These are phyloP conservation scores for Heterodera schachtii DNA, from an alignment of 1,140 invertebrate species.

Conservation along the genomic window DNA sequence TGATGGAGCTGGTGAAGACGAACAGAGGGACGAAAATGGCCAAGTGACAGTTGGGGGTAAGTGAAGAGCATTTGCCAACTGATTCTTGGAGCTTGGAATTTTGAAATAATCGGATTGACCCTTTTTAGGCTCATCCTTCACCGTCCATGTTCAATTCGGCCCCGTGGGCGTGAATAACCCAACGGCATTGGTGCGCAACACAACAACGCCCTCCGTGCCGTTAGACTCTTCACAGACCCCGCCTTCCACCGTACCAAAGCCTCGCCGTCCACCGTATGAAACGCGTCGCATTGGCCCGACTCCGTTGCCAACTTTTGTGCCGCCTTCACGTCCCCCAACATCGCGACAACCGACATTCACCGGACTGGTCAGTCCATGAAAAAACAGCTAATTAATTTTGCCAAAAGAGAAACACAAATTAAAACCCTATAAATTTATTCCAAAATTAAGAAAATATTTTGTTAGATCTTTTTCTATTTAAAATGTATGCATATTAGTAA, in stretches of 20 bases:
- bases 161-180: conserved; percentile 64
- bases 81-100: too few relatives aligned
- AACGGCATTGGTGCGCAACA: conserved; percentile 54
- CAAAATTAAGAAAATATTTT: too few relatives aligned
- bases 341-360: conserved; percentile 23
- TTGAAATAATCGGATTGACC: neutral
- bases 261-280: conserved; percentile 43
- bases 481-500: too few relatives aligned
- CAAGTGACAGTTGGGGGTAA: conserved; percentile 33
- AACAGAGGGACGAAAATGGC: neutral
- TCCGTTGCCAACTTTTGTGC: conserved; percentile 35
- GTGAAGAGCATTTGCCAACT: too few relatives aligned
- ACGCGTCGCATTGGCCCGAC: conserved; percentile 56
- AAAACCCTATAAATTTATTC: too few relatives aligned
- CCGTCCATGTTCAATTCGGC: conserved; percentile 47
- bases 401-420: too few relatives aligned
- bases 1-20: neutral
- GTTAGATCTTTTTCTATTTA: too few relatives aligned
- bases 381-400: neutral
- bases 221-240: neutral
- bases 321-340: conserved; percentile 36
- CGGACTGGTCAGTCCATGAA: conserved; percentile 24
- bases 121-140: conserved; percentile 29
- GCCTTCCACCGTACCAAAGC: conserved; percentile 13
- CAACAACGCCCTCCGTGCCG: conserved; percentile 23